Base-by-base conservation (phyloP, 64 coral and sea anemone species). In the Pachyseris speciosa region DNA sequence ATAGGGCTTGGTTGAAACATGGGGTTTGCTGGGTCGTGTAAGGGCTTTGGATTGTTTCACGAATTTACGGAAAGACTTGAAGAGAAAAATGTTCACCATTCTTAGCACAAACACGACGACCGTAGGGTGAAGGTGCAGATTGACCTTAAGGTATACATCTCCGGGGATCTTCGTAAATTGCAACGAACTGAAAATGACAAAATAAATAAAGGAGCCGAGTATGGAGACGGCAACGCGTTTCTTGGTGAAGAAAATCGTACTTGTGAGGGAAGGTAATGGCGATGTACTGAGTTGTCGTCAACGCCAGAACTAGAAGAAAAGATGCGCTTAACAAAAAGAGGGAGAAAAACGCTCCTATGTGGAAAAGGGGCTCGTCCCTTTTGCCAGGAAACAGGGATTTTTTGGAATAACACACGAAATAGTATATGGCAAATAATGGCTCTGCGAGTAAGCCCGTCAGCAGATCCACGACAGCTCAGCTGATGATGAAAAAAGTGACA, bases 261-360 rank as follows among this genome's bases (percentile, higher is more conserved):
- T 86, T 93, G 78, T 96, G 90, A 36, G 94, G 94, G 15, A 70
- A 89, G 17, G 84, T 89, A 17, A 96, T 89, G 34, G 94, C 94
- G 24, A 96, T 84, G 42, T 89, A 93, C 67, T 96, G 94, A 0
- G 94, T 93, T 37, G 84, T 93, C 0, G 94, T 87, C 40, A 96
- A 65, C 7, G 86, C 90, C 2, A 96, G 52, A 12, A 96, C 77
- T n/a, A 96, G 83, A 20, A 93, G 26, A 40, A 93, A 96, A 0
- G 94, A 96, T 0, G 94, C 75, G 64, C 94, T 96, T 2, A 96
- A 58, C 2, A 86, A 80, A 22, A 96, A 66, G 19, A 91, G 74
- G 1, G 94, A 96, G 15, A 93, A 31, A 20, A 92, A 80, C 17
- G 57, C 24, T 28, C 81, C 90, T 3, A 85, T 83, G 1, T 17